These are phyloP conservation scores for Xestoiulus laeticollis DNA, from an alignment of 2,888 invertebrate species.

Conservation along the genomic window DNA sequence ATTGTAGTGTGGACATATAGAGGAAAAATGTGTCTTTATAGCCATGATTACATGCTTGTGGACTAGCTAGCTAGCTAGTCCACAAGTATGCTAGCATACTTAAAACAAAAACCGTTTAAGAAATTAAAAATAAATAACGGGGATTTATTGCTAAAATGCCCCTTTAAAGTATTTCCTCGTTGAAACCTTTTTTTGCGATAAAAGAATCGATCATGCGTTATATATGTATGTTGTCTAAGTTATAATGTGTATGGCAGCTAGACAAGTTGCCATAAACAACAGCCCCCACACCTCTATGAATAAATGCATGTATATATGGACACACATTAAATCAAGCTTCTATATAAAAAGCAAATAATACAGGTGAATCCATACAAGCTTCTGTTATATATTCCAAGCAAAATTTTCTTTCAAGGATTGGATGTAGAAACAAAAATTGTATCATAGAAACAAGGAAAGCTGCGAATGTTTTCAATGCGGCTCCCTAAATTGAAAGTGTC, in stretches of 20 bases:
- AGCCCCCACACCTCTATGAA: neutral
- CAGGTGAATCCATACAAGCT: neutral
- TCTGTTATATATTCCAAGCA: no score
- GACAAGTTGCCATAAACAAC: neutral
- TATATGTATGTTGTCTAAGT: neutral
- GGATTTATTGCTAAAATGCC: neutral
- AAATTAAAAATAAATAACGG: slow-evolving; percentile 23
- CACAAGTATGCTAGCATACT: no score
- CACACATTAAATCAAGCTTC: neutral
- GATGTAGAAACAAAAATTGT: neutral
- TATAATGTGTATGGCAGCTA: neutral
- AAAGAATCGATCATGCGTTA: neutral
- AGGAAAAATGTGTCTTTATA: no score
- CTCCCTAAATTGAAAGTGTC: neutral
- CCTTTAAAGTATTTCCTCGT: neutral
- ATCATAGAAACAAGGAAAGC: neutral
- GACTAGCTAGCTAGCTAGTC: no score
- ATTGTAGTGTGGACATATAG: no score
- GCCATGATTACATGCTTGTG: no score
- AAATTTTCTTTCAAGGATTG: neutral
- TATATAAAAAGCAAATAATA: neutral
- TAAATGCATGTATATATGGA: neutral
- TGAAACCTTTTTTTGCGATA: neutral
- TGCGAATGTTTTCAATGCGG: neutral
- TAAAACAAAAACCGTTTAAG: neutral